Evolutionary conservation across 2,797 vertebrate species (phyloP).

Genomic region (Eleutherodactylus coqui): DNA sequence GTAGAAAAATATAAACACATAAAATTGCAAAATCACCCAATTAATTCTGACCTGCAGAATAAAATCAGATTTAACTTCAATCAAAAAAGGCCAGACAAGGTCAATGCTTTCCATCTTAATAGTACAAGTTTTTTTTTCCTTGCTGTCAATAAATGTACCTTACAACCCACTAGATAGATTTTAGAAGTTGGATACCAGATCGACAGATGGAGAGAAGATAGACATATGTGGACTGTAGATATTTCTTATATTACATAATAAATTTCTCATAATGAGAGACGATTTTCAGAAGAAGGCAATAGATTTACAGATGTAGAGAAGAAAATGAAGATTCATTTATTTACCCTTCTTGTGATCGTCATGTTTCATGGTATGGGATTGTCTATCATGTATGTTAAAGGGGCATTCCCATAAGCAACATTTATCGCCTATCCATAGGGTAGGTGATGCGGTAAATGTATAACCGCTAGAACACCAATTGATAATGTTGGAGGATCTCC

Average conservation of each 20-base stretch:
- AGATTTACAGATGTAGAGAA: no score
- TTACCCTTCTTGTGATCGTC: background rate
- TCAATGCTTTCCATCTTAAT: background rate
- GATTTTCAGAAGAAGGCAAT: no score
- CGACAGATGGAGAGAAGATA: background rate
- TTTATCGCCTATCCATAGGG: no score
- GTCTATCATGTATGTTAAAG: background rate
- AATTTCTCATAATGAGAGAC: no score
- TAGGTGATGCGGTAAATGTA: no score
- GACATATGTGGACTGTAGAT: background rate
- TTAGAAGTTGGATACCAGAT: background rate
- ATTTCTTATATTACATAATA: no score
- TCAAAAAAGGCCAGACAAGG: background rate
- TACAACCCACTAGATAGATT: background rate
- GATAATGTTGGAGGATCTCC: no score
- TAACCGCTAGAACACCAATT: no score
- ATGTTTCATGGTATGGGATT: conserved; percentile 4
- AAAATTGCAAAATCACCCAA: conserved; percentile 10
- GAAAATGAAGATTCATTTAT: no score
- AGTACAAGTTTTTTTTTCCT: background rate
- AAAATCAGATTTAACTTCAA: background rate
- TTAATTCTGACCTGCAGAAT: conserved; percentile 17
- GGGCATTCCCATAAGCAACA: no score
- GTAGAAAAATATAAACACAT: conserved; percentile 11
- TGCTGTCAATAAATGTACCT: background rate